A percentile compares a stretch with the other conserved stretches of the same genome.
Conservation (phyloP, 1,140 invertebrate species). For the Lucilia cuprina region DNA sequence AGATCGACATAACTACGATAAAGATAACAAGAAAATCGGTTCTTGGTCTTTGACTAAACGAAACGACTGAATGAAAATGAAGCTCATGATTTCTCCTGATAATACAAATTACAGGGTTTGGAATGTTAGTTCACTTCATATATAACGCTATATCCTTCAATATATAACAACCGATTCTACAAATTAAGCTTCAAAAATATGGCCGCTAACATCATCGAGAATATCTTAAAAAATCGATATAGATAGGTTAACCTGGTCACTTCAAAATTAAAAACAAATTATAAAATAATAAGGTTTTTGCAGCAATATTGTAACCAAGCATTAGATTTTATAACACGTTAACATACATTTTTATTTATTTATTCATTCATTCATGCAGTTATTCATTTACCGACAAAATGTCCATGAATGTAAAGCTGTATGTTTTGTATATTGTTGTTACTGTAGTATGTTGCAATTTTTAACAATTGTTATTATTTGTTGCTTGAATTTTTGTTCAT, state of each 20-base stretch:
- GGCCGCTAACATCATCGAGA: too few species aligned
- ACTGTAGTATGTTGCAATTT: not conserved
- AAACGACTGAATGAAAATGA: too few species aligned
- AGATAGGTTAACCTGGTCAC: not conserved
- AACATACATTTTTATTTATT: not conserved
- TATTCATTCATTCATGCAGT: not conserved
- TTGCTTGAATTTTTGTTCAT: not conserved
- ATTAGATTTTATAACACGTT: slow-evolving; percentile 8
- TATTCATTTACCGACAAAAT: not conserved
- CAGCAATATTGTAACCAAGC: not conserved
- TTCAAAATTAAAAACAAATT: not conserved
- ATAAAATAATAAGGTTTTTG: not conserved
- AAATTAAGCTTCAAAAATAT: too few species aligned
- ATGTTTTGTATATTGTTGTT: not conserved
- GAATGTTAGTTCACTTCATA: too few species aligned
- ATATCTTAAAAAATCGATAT: not conserved
- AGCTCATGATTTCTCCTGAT: too few species aligned
- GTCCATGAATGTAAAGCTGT: not conserved
- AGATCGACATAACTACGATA: too few species aligned
- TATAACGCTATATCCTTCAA: too few species aligned
- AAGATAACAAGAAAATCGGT: too few species aligned
- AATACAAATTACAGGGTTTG: too few species aligned
- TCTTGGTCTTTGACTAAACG: too few species aligned
- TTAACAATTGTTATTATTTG: not conserved
- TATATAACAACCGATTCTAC: too few species aligned